Evolutionary conservation across 2,113 vertebrate species (phyloP).

Genomic region (Cavia aperea): DNA sequence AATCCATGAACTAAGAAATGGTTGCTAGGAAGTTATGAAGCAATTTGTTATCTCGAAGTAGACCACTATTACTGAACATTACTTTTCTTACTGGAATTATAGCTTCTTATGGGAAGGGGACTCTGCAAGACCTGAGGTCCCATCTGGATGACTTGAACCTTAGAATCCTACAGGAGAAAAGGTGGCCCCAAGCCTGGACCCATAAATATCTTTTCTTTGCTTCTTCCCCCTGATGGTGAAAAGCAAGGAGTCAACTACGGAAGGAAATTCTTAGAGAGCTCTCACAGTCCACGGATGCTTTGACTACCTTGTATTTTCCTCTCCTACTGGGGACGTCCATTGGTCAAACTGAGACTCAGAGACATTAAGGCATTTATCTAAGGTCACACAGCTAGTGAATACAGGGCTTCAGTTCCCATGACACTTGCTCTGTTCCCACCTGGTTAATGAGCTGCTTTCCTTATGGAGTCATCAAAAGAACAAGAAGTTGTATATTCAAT

Average conservation of each 20-base stretch:
- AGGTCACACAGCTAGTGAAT: background rate
- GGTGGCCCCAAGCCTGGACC: background rate
- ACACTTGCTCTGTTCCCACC: background rate
- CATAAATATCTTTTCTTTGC: background rate
- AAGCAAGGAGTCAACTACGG: background rate
- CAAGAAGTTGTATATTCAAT: background rate
- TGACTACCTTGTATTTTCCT: background rate
- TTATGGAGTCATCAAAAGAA: background rate
- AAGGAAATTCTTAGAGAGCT: background rate
- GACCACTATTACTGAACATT: background rate
- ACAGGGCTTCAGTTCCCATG: background rate
- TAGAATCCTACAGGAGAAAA: too few species aligned
- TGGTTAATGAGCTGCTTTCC: background rate
- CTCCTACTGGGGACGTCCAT: background rate
- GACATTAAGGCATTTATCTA: background rate
- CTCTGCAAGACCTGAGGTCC: background rate
- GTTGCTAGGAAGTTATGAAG: background rate
- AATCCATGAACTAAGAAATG: background rate
- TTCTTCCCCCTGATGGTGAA: background rate
- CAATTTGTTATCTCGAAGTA: background rate
- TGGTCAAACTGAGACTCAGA: background rate
- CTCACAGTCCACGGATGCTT: background rate
- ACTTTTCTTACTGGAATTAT: background rate
- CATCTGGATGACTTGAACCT: background rate
- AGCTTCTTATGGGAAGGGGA: background rate